Percentiles rank a stretch among this genome's conserved stretches.
Conservation (phyloP, 2,797 vertebrate species). For the Leucoraja ocellata region DNA sequence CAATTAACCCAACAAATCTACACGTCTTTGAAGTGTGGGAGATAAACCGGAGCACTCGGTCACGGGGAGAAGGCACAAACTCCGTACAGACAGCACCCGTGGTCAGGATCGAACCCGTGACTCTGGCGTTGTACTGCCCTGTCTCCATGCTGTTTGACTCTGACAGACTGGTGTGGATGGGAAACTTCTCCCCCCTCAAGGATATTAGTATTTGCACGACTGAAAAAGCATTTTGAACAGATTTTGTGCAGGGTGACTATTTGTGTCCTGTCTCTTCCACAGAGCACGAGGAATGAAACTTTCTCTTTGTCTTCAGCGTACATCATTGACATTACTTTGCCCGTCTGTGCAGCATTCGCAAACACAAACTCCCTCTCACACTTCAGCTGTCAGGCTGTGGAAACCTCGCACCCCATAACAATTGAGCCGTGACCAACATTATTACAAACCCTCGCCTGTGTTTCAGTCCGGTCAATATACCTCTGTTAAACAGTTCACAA, state of each 20-base stretch:
- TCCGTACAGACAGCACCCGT: no score
- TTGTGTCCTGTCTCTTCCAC: neutral
- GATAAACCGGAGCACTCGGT: no score
- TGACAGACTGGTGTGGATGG: no score
- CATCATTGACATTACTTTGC: neutral
- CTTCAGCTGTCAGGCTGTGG: neutral
- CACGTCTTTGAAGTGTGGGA: no score
- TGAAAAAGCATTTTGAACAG: neutral
- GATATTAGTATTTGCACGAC: neutral
- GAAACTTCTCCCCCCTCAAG: no score
- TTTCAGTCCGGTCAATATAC: neutral
- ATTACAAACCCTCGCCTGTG: neutral
- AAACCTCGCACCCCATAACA: neutral
- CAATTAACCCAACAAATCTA: no score
- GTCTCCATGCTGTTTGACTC: no score
- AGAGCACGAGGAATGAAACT: neutral
- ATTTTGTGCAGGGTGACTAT: neutral
- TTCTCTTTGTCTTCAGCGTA: neutral
- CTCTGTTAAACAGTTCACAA: neutral
- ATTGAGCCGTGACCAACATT: neutral
- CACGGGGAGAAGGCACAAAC: no score
- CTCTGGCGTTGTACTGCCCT: no score
- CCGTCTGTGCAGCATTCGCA: neutral
- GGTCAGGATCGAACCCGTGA: no score
- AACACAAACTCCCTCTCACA: neutral